Base-by-base conservation (phyloP, 2,888 invertebrate genomes). In the Xestia c-nigrum region DNA sequence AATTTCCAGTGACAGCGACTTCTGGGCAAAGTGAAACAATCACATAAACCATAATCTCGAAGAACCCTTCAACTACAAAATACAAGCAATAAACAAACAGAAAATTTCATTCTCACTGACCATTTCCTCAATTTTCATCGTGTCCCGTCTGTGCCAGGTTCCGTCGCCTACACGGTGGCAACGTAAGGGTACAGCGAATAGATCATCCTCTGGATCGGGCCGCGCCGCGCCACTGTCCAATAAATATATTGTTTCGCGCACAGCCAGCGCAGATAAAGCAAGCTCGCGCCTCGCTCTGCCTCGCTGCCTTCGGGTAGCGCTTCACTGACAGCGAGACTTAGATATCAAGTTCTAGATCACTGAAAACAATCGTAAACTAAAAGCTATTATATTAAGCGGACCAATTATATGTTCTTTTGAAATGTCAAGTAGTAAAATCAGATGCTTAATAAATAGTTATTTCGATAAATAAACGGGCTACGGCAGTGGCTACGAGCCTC, bases 161-260 rank as follows among this genome's bases (percentile, higher is more conserved):
- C 52, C 52, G 63, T 67, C 67, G 66, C 74, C 65, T 72, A 76
- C 79, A 78, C 83, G 84, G 89, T 88, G 88, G 87, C 89, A 91
- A 89, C 87, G 90, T 90, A 91, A 91, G 92, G 90, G 93, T 90
- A 91, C 91, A 92, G 94, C 85, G 93, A 94, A 96, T 96, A 96
- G 95, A 96, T 96, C 95, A 96, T 95, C 94, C 94, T 89, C 90
- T 89, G 93, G 94, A 94, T 94, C 93, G 94, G 91, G 91, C 89
- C 91, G 91, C 90, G 85, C 84, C 86, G 93, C 93, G 93, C 93
- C 92, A 93, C 94, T 95, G 96, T 96, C 96, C 96, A 96, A 96
- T 96, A 96, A 96, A 96, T 96, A 96, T 96, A 96, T 96, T 96
- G 96, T 96, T 96, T 96, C 95, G 95, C 94, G 95, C 95, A 92